These are phyloP conservation scores for Agonopterix subpropinquella DNA, from an alignment of 2,888 invertebrate species.

Conservation along the genomic window DNA sequence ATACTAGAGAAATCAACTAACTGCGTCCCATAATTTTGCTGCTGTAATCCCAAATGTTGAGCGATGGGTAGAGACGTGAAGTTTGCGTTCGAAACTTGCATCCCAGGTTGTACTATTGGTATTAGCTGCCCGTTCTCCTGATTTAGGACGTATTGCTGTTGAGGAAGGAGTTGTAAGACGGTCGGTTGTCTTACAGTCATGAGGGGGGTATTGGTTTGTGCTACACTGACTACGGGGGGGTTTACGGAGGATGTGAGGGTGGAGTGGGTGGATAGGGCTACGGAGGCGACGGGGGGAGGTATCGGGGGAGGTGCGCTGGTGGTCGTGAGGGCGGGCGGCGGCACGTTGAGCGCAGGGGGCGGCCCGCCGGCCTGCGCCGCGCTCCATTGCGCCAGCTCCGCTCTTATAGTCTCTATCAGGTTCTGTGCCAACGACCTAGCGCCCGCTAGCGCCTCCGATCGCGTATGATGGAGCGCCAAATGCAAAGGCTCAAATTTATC, in stretches of 20 bases:
- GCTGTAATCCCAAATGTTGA: constrained; percentile 53
- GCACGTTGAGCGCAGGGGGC: constrained; percentile 57
- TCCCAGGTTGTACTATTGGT: constrained; percentile 65
- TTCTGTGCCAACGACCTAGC: constrained; percentile 85
- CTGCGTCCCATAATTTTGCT: constrained; percentile 62
- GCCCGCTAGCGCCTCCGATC: constrained; percentile 79
- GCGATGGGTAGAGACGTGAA: constrained; percentile 59
- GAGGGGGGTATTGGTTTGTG: constrained; percentile 53
- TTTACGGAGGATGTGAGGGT: constrained; percentile 46
- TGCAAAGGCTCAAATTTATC: constrained; percentile 83
- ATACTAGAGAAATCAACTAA: constrained; percentile 62
- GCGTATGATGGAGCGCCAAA: constrained; percentile 84
- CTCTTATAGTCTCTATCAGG: constrained; percentile 85
- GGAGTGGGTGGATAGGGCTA: constrained; percentile 46
- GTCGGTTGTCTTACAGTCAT: constrained; percentile 68
- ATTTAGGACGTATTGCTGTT: constrained; percentile 65
- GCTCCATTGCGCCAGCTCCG: constrained; percentile 70
- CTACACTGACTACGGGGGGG: constrained; percentile 60
- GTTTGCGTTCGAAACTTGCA: constrained; percentile 62
- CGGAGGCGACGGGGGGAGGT: constrained; percentile 49
- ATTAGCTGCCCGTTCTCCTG: constrained; percentile 69
- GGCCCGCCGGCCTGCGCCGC: constrained; percentile 61
- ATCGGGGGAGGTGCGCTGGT: constrained; percentile 48
- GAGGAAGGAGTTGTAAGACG: constrained; percentile 58
- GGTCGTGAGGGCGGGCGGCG: constrained; percentile 54